Conservation (phyloP, 2,888 invertebrate genomes). For the Cyclophora punctaria region DNA sequence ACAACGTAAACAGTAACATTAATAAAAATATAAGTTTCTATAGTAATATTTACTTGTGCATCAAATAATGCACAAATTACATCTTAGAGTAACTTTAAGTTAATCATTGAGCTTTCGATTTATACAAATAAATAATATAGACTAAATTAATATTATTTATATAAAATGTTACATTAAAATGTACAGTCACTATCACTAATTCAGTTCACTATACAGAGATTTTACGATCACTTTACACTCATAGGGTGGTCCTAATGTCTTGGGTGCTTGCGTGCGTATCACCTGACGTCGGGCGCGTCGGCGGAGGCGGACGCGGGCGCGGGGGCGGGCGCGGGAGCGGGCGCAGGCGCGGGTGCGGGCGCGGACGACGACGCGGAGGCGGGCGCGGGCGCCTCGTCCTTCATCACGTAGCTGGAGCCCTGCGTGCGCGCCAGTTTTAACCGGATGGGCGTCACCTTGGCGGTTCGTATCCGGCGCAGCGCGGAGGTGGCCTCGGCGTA, state of each 20-base stretch:
- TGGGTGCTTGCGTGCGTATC: conserved; percentile 72
- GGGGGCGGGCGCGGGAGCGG: conserved; percentile 26
- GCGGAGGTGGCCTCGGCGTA: conserved; percentile 53
- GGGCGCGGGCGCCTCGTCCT: conserved; percentile 38
- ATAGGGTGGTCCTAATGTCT: conserved; percentile 8
- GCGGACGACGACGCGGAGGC: conserved; percentile 16
- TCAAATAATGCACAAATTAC: conserved; percentile 54
- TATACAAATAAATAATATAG: conserved; percentile 71
- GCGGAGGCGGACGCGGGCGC: conserved; percentile 8
- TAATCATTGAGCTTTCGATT: conserved; percentile 72
- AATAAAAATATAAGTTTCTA: conserved; percentile 57
- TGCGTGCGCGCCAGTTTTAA: conserved; percentile 89
- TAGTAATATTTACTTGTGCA: conserved; percentile 62
- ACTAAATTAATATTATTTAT: conserved; percentile 33
- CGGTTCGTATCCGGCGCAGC: conserved; percentile 76
- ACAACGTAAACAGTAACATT: conserved; percentile 61
- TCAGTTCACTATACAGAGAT: conserved; percentile 39
- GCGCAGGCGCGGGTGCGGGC: conserved; percentile 13
- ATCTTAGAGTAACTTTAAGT: conserved; percentile 67
- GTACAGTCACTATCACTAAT: conserved; percentile 42
- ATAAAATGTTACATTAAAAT: conserved; percentile 41
- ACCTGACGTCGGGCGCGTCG: conserved; percentile 83
- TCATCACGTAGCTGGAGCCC: conserved; percentile 81
- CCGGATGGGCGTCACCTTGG: conserved; percentile 85
- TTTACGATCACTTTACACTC: conserved; percentile 25